Evolutionary conservation across 2,888 invertebrate species (phyloP).

Genomic region (Ceraclea dissimilis): DNA sequence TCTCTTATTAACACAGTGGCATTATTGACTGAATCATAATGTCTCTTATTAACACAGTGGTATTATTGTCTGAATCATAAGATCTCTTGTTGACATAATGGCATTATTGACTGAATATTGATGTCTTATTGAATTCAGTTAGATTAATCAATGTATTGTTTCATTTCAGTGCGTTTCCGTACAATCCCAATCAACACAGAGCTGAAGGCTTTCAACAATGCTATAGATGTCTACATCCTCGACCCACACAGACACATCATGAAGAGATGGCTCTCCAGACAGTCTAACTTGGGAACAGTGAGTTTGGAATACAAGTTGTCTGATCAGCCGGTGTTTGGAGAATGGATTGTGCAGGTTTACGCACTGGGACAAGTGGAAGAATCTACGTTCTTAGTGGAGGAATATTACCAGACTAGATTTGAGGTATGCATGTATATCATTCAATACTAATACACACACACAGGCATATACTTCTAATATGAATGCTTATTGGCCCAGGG

Average conservation of each 20-base stretch:
- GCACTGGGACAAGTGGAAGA: constrained; percentile 87
- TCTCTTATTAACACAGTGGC: too few relatives aligned
- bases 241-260: constrained; percentile 84
- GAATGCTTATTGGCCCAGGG: not conserved
- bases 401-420: constrained; percentile 91
- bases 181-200: constrained; percentile 90
- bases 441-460: not conserved
- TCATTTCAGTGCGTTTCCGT: constrained; percentile 66
- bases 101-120: too few relatives aligned
- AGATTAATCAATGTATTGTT: too few relatives aligned
- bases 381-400: constrained; percentile 79
- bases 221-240: constrained; percentile 85
- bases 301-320: constrained; percentile 84
- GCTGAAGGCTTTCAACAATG: constrained; percentile 81
- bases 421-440: constrained; percentile 49
- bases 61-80: too few relatives aligned
- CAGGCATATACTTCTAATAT: not conserved
- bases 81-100: too few relatives aligned
- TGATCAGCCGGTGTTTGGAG: constrained; percentile 86
- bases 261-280: constrained; percentile 88
- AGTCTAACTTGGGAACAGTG: constrained; percentile 90
- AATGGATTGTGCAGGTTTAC: constrained; percentile 83
- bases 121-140: too few relatives aligned
- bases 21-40: too few relatives aligned
- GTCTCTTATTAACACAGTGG: too few relatives aligned